phyloP scores from a whole-genome alignment of 2,888 invertebrate species.

The Epinotia ramella region DNA sequence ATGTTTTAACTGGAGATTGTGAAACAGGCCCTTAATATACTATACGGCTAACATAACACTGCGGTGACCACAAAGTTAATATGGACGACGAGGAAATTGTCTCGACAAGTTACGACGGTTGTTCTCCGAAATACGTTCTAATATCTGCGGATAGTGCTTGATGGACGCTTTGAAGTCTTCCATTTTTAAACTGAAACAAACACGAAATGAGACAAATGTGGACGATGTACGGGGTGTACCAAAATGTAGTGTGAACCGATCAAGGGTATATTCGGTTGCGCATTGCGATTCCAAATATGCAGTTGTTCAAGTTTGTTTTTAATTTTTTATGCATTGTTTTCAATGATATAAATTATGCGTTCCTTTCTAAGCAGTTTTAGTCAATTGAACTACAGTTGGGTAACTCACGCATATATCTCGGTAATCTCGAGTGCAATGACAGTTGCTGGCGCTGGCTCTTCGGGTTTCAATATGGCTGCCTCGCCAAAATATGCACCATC shows the following conservation, averaged over 20 bases:
- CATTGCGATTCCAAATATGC: too few species aligned
- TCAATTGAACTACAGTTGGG: not conserved
- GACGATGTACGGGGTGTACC: too few species aligned
- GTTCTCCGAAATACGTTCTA: slow-evolving; percentile 54
- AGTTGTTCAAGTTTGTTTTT: not conserved
- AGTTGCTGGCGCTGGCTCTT: slow-evolving; percentile 77
- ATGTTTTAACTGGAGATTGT: too few species aligned
- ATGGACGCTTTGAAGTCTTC: slow-evolving; percentile 71
- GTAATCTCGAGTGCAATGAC: slow-evolving; percentile 86
- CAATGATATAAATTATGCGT: not conserved
- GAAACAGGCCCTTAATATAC: too few species aligned
- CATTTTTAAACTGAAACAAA: slow-evolving; percentile 68
- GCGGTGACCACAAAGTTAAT: not conserved
- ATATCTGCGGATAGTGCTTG: slow-evolving; percentile 63
- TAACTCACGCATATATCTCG: slow-evolving; percentile 78
- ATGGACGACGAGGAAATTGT: not conserved
- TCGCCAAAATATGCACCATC: slow-evolving; percentile 88
- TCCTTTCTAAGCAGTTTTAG: not conserved
- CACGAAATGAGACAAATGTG: not conserved
- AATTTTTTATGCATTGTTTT: too few species aligned
- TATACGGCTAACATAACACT: not conserved
- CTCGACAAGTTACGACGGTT: slow-evolving; percentile 22
- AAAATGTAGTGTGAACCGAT: too few species aligned
- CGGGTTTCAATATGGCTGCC: slow-evolving; percentile 79
- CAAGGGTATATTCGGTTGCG: too few species aligned